Percentiles rank a stretch among this genome's conserved stretches.
Evolutionary conservation across 2,113 vertebrate species (phyloP).

Genomic region (Recurvirostra avosetta): DNA sequence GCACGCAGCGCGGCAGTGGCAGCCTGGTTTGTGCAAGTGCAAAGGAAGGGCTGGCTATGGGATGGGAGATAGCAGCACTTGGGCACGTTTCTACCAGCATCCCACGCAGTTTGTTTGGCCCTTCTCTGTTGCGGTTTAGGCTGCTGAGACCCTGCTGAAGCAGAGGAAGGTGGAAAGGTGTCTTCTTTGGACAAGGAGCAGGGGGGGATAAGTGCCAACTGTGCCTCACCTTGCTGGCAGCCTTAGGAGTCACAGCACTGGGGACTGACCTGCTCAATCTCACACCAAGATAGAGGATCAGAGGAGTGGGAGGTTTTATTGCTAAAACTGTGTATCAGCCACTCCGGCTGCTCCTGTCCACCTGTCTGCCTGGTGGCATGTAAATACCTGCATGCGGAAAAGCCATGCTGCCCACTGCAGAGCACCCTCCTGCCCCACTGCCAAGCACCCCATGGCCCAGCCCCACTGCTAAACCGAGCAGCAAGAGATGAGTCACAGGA

Average conservation of each 20-base stretch:
- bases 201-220: not conserved
- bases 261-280: not conserved
- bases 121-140: not conserved
- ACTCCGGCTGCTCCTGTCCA: not conserved
- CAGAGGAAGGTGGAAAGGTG: not conserved
- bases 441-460: not conserved
- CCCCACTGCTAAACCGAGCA: not conserved
- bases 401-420: fast-evolving
- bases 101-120: not conserved
- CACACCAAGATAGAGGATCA: fast-evolving
- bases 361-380: not conserved
- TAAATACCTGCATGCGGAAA: not conserved
- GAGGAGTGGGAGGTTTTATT: not conserved
- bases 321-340: not conserved
- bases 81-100: fast-evolving
- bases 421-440: not conserved
- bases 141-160: fast-evolving
- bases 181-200: not conserved
- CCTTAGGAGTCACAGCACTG: not conserved
- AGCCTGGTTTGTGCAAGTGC: too few relatives aligned
- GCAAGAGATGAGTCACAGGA: not conserved
- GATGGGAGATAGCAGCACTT: too few relatives aligned
- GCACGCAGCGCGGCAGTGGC: fast-evolving
- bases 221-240: not conserved
- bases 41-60: not conserved